phyloP scores from a whole-genome alignment of 2,888 invertebrate genomes.

The Entomobrya multifasciata region DNA sequence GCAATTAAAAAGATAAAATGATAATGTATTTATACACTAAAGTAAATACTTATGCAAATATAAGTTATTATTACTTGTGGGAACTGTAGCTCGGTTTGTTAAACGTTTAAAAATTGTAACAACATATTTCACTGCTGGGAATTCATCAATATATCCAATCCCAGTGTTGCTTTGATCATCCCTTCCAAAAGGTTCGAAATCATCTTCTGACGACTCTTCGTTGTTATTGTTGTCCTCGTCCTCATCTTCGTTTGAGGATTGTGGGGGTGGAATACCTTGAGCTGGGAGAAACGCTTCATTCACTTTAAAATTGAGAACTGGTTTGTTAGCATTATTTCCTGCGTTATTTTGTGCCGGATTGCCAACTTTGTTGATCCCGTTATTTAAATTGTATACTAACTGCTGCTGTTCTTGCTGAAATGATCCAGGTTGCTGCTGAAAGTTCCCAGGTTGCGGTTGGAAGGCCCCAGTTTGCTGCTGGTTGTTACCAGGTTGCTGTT shows the following conservation, averaged over 20 bases:
- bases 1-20: background rate
- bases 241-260: constrained; percentile 17
- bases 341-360: too few species aligned
- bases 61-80: constrained; percentile 33
- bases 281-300: background rate
- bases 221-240: constrained; percentile 19
- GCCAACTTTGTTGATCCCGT: too few species aligned
- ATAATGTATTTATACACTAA: background rate
- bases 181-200: background rate
- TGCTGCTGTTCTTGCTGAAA: too few species aligned
- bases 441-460: too few species aligned
- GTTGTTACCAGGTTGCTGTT: too few species aligned
- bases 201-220: constrained; percentile 26
- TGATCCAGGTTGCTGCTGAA: too few species aligned
- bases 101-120: constrained; percentile 19
- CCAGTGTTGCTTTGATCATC: background rate
- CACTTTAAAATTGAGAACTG: constrained; percentile 14
- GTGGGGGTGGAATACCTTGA: background rate
- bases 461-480: too few species aligned
- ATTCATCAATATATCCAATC: constrained; percentile 26
- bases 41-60: background rate
- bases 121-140: constrained; percentile 48
- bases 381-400: too few species aligned
- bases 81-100: constrained; percentile 7
- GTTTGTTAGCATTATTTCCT: too few species aligned